Percentiles rank a stretch among this genome's conserved stretches.
phyloP scores from a whole-genome alignment of 1,140 invertebrate genomes.

The Linepithema humile region DNA sequence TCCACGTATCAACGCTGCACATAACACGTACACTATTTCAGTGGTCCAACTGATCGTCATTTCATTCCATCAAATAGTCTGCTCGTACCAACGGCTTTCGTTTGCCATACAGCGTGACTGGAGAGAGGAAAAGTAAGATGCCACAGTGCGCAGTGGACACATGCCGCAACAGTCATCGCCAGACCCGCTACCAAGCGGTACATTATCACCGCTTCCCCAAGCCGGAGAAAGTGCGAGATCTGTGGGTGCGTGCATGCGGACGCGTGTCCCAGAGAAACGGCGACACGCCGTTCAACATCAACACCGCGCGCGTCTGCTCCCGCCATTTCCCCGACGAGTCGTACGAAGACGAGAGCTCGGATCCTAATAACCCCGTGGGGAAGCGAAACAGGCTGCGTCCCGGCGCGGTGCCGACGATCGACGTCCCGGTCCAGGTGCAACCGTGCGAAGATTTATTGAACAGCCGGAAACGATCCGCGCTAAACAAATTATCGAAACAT shows the following conservation, averaged over 20 bases:
- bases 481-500: too few species aligned
- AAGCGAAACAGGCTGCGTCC: constrained; percentile 83
- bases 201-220: constrained; percentile 87
- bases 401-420: constrained; percentile 85
- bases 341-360: constrained; percentile 84
- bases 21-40: too few species aligned
- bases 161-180: constrained; percentile 86
- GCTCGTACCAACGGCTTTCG: too few species aligned
- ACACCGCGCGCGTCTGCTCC: constrained; percentile 86
- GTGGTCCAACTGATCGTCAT: too few species aligned
- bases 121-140: constrained; percentile 78
- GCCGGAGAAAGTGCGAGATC: constrained; percentile 81
- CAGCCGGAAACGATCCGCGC: constrained; percentile 79
- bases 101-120: too few species aligned
- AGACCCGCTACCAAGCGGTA: constrained; percentile 85
- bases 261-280: constrained; percentile 82
- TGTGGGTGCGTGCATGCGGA: constrained; percentile 85
- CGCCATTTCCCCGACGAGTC: constrained; percentile 85
- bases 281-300: constrained; percentile 84
- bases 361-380: background rate
- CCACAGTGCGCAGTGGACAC: constrained; percentile 86
- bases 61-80: too few species aligned
- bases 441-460: constrained; percentile 82
- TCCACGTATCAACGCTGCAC: too few species aligned
- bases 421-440: constrained; percentile 84